Percentiles rank a stretch among this genome's conserved stretches.
phyloP scores from a whole-genome alignment of 2,888 invertebrate genomes.

The Sinopyrophorus schimmeli region DNA sequence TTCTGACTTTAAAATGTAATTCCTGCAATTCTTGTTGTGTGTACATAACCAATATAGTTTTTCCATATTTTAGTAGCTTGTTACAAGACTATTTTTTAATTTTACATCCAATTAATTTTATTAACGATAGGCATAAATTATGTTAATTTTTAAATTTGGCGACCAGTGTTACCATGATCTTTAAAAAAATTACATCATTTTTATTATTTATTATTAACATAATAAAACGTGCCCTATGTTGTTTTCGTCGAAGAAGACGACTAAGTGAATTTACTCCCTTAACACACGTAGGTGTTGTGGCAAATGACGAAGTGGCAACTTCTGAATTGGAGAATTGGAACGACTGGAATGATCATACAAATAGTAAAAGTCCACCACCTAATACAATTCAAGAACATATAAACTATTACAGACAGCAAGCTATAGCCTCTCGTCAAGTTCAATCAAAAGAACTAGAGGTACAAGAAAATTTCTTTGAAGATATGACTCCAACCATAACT shows the following conservation, averaged over 20 bases:
- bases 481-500: conserved; percentile 66
- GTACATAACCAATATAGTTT: too few relatives aligned
- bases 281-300: conserved; percentile 60
- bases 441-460: conserved; percentile 51
- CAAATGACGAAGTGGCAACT: conserved; percentile 45
- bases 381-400: conserved; percentile 65
- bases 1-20: too few relatives aligned
- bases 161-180: too few relatives aligned
- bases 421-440: conserved; percentile 44
- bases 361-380: conserved; percentile 48
- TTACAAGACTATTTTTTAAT: too few relatives aligned
- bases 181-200: conserved; percentile 61
- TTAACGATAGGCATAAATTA: too few relatives aligned
- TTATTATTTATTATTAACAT: conserved; percentile 59
- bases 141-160: too few relatives aligned
- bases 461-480: conserved; percentile 62
- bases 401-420: conserved; percentile 63
- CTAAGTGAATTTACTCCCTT: conserved; percentile 61
- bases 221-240: conserved; percentile 64
- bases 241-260: conserved; percentile 60
- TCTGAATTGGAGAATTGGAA: conserved; percentile 59
- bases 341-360: conserved; percentile 63
- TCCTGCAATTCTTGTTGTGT: too few relatives aligned
- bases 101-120: too few relatives aligned
- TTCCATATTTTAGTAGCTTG: too few relatives aligned